phyloP scores from a whole-genome alignment of 1,140 invertebrate species.

The Pseudomyrmex pallidus region DNA sequence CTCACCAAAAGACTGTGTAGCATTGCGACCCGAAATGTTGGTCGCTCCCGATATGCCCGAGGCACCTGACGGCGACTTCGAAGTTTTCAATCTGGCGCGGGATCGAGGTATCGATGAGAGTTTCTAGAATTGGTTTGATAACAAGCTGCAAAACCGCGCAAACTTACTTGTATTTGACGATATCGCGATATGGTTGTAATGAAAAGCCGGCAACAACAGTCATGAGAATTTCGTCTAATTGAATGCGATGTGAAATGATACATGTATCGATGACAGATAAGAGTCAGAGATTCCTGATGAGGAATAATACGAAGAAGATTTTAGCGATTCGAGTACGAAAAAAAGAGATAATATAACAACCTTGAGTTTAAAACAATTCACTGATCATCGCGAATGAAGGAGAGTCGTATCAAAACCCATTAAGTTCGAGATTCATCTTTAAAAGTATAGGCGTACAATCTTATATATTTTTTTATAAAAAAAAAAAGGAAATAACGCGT shows the following conservation, averaged over 20 bases:
- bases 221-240: conserved; percentile 28
- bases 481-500: conserved; percentile 4
- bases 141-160: conserved; percentile 1
- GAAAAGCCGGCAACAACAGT: neutral
- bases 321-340: neutral
- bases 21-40: conserved; percentile 82
- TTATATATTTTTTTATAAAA: neutral
- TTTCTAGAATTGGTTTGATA: conserved; percentile 73
- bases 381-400: neutral
- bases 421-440: neutral
- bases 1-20: conserved; percentile 87
- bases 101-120: conserved; percentile 79
- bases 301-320: neutral
- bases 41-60: conserved; percentile 76
- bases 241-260: neutral
- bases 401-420: neutral
- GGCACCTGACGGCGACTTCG: conserved; percentile 77
- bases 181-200: conserved; percentile 6
- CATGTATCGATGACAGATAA: neutral
- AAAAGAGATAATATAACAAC: neutral
- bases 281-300: neutral
- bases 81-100: conserved; percentile 79
- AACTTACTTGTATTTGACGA: conserved; percentile 21
- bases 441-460: neutral
- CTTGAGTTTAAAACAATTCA: neutral